phyloP scores from a whole-genome alignment of 1,140 invertebrate species.

The Pseudomyrmex sp. region DNA sequence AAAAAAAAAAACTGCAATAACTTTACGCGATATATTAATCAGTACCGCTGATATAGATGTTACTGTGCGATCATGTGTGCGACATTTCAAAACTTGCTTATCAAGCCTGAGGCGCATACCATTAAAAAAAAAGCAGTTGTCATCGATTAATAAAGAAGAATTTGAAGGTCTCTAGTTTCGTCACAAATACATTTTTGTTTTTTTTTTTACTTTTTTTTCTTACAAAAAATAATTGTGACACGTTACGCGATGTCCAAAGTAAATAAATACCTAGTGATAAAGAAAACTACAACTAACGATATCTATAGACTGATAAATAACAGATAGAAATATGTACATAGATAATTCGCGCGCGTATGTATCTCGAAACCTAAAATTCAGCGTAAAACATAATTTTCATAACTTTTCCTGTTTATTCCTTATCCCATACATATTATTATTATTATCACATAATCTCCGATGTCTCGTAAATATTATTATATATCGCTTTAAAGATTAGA shows the following conservation, averaged over 20 bases:
- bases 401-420: no score
- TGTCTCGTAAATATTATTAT: background rate
- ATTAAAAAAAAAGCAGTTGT: conserved; percentile 2
- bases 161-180: background rate
- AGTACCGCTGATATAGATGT: conserved; percentile 5
- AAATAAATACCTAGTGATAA: no score
- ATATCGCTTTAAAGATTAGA: background rate
- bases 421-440: no score
- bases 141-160: conserved; percentile 7
- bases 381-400: background rate
- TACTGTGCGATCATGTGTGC: background rate
- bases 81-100: conserved; percentile 28
- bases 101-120: background rate
- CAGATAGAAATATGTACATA: no score
- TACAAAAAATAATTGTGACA: background rate
- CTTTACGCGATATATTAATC: background rate
- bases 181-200: no score
- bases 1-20: no score
- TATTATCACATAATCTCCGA: background rate
- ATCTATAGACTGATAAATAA: no score
- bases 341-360: no score
- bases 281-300: no score
- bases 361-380: background rate
- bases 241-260: background rate
- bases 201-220: background rate